phyloP scores from a whole-genome alignment of 1,140 invertebrate genomes.

The Mercenaria mercenaria region DNA sequence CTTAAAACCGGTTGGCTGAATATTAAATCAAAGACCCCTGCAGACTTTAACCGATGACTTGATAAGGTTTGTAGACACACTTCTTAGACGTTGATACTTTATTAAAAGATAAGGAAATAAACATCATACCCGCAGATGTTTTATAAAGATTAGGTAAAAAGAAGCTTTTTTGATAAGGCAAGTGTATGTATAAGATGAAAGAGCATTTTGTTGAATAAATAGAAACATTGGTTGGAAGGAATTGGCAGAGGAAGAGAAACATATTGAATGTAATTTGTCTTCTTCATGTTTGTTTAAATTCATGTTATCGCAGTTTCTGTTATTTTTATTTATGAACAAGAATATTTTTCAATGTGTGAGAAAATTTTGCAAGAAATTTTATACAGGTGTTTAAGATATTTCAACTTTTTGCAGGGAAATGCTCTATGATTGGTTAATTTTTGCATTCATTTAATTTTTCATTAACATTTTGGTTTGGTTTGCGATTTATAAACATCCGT shows the following conservation, averaged over 20 bases:
- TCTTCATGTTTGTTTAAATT: constrained; percentile 21
- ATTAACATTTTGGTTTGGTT: too few relatives aligned
- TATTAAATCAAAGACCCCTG: constrained; percentile 15
- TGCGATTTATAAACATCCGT: too few relatives aligned
- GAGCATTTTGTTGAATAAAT: constrained; percentile 8
- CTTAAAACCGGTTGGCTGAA: background rate
- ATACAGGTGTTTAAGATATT: too few relatives aligned
- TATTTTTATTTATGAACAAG: background rate
- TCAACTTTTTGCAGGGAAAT: too few relatives aligned
- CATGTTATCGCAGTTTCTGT: background rate
- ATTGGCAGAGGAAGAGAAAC: background rate
- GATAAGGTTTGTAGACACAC: constrained; percentile 17
- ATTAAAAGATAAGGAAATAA: constrained; percentile 60
- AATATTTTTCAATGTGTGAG: background rate
- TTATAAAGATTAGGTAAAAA: constrained; percentile 45
- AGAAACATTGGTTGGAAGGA: background rate
- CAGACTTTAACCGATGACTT: background rate
- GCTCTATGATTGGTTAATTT: too few relatives aligned
- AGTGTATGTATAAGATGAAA: constrained; percentile 48
- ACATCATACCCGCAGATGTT: constrained; percentile 59
- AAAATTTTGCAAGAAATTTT: too few relatives aligned
- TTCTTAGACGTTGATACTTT: constrained; percentile 61
- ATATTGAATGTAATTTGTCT: constrained; percentile 26
- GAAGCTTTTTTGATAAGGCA: constrained; percentile 32
- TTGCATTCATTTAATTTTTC: too few relatives aligned